Evolutionary conservation across 2,113 vertebrate species (phyloP).

Genomic region (Probosciger aterrimus): DNA sequence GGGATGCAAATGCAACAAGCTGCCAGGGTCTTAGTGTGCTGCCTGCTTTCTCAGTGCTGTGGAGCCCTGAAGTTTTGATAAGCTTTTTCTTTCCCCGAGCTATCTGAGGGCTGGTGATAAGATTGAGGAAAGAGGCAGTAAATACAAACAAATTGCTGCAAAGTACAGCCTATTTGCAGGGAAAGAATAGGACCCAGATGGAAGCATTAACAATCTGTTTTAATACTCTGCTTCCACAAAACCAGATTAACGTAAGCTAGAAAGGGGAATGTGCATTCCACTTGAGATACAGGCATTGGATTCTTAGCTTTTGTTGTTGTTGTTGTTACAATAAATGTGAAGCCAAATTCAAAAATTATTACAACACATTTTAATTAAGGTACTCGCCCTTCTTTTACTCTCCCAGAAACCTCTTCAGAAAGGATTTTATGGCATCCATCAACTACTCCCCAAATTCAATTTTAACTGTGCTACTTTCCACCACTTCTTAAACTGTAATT

Average conservation of each 20-base stretch:
- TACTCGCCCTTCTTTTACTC: not conserved
- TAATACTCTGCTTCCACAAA: conserved; percentile 47
- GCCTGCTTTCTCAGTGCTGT: conserved; percentile 40
- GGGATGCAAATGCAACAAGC: conserved; percentile 58
- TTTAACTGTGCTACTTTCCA: not conserved
- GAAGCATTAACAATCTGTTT: conserved; percentile 54
- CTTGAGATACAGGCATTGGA: not conserved
- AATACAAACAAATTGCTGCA: conserved; percentile 54
- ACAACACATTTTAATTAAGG: conserved; percentile 30
- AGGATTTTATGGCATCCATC: not conserved
- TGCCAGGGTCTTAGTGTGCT: not conserved
- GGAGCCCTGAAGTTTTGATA: conserved; percentile 42
- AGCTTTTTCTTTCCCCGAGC: conserved; percentile 23
- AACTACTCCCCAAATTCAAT: not conserved
- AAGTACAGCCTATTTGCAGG: conserved; percentile 25
- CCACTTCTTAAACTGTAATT: not conserved
- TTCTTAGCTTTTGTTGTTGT: not conserved
- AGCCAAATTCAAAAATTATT: conserved; percentile 18
- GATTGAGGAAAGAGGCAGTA: conserved; percentile 29
- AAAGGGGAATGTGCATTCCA: not conserved
- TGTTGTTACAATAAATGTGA: not conserved
- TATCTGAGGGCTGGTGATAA: conserved; percentile 53
- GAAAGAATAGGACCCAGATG: conserved; percentile 49
- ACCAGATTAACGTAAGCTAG: conserved; percentile 50
- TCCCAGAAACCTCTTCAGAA: conserved; percentile 1